Conservation (phyloP, 2,113 vertebrate species). For the Anhinga rufa region DNA sequence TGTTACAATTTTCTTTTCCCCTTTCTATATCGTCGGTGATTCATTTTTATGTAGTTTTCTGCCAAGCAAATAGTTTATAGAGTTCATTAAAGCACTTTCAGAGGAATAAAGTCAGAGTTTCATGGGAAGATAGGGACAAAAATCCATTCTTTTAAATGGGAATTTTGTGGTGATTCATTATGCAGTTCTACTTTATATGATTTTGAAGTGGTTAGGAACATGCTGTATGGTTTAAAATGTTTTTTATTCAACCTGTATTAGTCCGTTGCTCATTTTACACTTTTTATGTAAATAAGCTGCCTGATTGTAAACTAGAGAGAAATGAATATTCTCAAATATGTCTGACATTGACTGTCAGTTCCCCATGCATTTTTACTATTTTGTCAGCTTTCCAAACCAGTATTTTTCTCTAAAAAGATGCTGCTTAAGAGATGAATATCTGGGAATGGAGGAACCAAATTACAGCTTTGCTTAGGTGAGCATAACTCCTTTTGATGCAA, state of each 20-base stretch:
- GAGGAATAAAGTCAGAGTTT: constrained; percentile 7
- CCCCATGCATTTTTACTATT: constrained; percentile 40
- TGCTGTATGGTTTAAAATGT: not conserved
- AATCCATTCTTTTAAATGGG: constrained; percentile 11
- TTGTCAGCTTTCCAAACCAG: constrained; percentile 3
- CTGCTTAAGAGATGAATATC: not conserved
- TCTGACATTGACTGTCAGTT: constrained; percentile 12
- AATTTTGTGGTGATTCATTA: constrained; percentile 20
- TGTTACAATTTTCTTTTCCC: not conserved
- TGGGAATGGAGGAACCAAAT: not conserved
- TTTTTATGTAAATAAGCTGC: constrained; percentile 48
- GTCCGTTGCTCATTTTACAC: constrained; percentile 37
- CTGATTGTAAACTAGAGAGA: constrained; percentile 3
- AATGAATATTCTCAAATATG: constrained; percentile 45
- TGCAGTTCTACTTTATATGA: not conserved
- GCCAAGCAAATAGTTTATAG: not conserved
- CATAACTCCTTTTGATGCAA: not conserved
- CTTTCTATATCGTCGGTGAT: not conserved
- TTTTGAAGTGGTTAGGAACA: constrained; percentile 36
- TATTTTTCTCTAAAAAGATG: constrained; percentile 26
- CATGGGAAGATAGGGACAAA: not conserved
- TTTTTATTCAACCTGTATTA: constrained; percentile 42
- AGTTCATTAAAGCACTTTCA: constrained; percentile 26
- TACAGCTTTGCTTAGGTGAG: not conserved
- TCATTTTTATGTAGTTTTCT: not conserved